Base-by-base conservation (phyloP, 1,140 invertebrate species). In the Drosophila hydei region DNA sequence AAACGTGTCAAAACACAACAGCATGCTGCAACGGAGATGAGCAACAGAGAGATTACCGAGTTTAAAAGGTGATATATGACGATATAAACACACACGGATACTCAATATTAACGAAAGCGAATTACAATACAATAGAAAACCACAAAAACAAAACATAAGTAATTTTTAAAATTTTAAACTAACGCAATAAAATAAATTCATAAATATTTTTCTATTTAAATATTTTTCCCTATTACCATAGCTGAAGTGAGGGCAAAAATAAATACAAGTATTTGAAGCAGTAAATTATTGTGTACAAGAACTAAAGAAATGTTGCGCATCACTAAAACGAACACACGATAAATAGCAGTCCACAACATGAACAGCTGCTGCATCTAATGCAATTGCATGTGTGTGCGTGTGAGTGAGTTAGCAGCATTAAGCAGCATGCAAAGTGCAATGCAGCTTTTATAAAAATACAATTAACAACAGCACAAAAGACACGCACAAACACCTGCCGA, bases 1-100 rank as follows among this genome's bases (percentile, higher is more conserved):
- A 80, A 87, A 80, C 77, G 81, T 87, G 81, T 81, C 77, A 80
- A 80, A 87, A 81, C 73, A 85, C 54, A 51, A 51, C 1, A 18
- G 14, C 1, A 47, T 14, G 42, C 27, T 14, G 43, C 14, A 47
- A 11, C 38, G 45, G 38, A 12, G 61, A 45, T 64, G 56, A 14
- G 12, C 14, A 19, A 27, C 27, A 33, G 8, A 12, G 12, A 19
- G 51, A 3, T 40, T 23, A 38, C 30, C 23, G 23, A 14, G 21
- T 19, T 33, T 33, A n/a, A n/a, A n/a, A n/a, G n/a, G n/a, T n/a
- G n/a, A n/a, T n/a, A n/a, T n/a, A n/a, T n/a, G n/a, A n/a, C n/a
- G n/a, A n/a, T n/a, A n/a, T n/a, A n/a, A n/a, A n/a, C n/a, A n/a
- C n/a, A n/a, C n/a, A n/a, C n/a, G n/a, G n/a, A n/a, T n/a, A n/a